Evolutionary conservation across 2,113 vertebrate species (phyloP).

Genomic region (Todiramphus chloris): DNA sequence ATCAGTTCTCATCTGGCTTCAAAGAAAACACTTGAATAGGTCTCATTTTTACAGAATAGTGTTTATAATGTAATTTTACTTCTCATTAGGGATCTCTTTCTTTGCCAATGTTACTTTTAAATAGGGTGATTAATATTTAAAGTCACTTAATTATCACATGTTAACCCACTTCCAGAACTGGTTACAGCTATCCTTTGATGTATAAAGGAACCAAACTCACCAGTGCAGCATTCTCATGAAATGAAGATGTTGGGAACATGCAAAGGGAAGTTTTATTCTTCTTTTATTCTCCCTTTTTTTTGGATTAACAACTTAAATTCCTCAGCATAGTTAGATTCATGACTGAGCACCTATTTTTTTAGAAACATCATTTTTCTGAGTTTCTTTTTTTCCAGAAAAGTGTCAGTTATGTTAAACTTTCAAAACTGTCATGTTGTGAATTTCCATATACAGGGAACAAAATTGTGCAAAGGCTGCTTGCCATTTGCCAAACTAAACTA

Average conservation of each 20-base stretch:
- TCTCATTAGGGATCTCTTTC: slow-evolving; percentile 25
- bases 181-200: slow-evolving; percentile 11
- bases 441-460: background rate
- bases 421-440: background rate
- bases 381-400: background rate
- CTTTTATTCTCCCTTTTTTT: background rate
- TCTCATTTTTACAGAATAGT: background rate
- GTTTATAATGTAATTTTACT: slow-evolving; percentile 32
- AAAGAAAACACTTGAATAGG: slow-evolving; percentile 35
- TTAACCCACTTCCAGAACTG: slow-evolving; percentile 28
- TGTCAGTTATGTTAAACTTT: background rate
- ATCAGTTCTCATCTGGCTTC: background rate
- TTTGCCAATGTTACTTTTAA: slow-evolving; percentile 32
- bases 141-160: slow-evolving; percentile 34
- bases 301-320: background rate
- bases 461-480: background rate
- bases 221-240: background rate
- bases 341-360: background rate
- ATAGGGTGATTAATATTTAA: slow-evolving; percentile 60
- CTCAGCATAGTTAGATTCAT: background rate
- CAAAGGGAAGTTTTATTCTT: background rate
- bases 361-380: background rate
- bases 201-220: slow-evolving; percentile 2
- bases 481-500: slow-evolving; percentile 35
- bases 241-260: background rate